Base-by-base conservation (phyloP, 64 coral and sea anemone genomes). In the Pocillopora verrucosa region DNA sequence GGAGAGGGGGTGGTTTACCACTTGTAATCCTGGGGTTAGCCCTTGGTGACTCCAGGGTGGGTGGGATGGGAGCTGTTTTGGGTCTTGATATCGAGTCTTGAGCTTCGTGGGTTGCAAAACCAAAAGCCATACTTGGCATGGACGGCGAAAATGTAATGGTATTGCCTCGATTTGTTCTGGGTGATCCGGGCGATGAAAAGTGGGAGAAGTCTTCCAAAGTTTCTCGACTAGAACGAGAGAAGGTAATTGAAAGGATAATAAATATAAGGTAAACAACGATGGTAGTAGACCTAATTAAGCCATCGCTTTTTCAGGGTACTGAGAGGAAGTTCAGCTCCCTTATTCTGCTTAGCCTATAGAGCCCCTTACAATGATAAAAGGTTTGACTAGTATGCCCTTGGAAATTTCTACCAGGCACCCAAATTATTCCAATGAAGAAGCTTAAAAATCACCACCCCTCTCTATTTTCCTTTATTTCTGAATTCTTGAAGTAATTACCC, bases 11-110 rank as follows among this genome's bases (percentile, higher is more conserved):
- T 36, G 90, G 87, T 77, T 88, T 97, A 11, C 86, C 95, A 91
- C 92, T 97, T 68, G 95, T 97, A 59, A 97, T 97, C 51, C 95
- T 89, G 38, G 95, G 95, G 65, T 97, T 93, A 25, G 95, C 95
- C 36, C 92, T 76, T 34, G 91, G 95, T 68, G 95, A 91, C 82
- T 97, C 88, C 63, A 92, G 91, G 77, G 89, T 78, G 56, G 95
- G 95, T 62, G 95, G 95, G 65, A 97, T 82, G 19, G 95, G 91
- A 56, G 88, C 95, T 7, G 95, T 97, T 63, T 91, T 89, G 15
- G 92, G 95, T 82, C 91, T 88, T 58, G 92, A 20, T 6, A 75
- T 56, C 14, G 77, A 56, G 61, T 91, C 91, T 10, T 67, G 70
- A 60, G 34, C 37, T 17, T 61, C 45, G 20, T 91, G 57, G 14